Evolutionary conservation across 2,797 vertebrate species (phyloP).

Genomic region (Brachyalestes nurse): DNA sequence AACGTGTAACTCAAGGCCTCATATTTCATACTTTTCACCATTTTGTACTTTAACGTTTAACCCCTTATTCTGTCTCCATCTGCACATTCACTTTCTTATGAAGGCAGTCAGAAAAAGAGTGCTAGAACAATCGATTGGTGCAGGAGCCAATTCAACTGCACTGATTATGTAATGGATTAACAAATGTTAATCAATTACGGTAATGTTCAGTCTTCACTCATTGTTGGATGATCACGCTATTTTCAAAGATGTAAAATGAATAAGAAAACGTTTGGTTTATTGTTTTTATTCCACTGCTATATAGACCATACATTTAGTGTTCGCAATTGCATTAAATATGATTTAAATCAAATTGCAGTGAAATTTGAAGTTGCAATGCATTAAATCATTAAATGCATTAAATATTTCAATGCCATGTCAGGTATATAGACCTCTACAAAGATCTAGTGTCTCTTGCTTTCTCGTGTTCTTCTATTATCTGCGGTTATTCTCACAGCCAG

Average conservation of each 20-base stretch:
- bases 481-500: neutral
- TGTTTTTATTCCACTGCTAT: no score
- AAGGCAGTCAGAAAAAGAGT: neutral
- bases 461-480: neutral
- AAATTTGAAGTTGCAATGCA: no score
- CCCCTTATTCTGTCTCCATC: neutral
- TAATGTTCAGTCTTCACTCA: neutral
- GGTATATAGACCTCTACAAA: no score
- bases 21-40: neutral
- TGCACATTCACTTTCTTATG: neutral
- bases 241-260: no score
- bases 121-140: conserved; percentile 2
- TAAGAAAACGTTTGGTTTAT: no score
- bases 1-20: neutral
- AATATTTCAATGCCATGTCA: no score
- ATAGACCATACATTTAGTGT: no score
- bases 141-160: neutral
- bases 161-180: neutral
- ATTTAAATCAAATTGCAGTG: no score
- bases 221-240: neutral
- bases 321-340: no score
- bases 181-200: neutral
- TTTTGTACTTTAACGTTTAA: neutral
- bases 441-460: neutral
- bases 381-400: no score